A percentile compares a stretch with the other conserved stretches of the same genome.
Conservation (phyloP, 2,113 vertebrate species). For the Saccopteryx bilineata region DNA sequence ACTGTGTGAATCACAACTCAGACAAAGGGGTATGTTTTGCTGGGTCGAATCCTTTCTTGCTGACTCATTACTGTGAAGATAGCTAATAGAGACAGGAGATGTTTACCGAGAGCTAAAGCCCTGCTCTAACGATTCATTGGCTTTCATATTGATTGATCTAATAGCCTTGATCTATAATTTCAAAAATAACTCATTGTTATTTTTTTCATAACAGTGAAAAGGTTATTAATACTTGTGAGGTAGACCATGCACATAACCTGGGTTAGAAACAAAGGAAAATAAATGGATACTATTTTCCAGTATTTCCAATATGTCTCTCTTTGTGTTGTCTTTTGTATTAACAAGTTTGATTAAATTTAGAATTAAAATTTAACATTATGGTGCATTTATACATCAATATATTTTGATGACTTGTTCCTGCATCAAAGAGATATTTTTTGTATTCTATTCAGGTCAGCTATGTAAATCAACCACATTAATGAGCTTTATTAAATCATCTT, state of each 20-base stretch:
- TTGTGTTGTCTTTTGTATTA: conserved; percentile 59
- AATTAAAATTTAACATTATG: conserved; percentile 69
- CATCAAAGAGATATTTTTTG: conserved; percentile 56
- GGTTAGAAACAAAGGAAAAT: conserved; percentile 59
- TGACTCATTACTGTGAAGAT: conserved; percentile 69
- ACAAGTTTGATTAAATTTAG: conserved; percentile 67
- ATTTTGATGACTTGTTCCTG: conserved; percentile 63
- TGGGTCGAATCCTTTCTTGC: conserved; percentile 70
- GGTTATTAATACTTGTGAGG: conserved; percentile 12
- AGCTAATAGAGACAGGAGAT: conserved; percentile 7
- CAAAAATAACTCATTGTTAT: conserved; percentile 67
- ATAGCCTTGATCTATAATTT: conserved; percentile 74
- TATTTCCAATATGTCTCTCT: conserved; percentile 39
- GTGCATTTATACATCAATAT: conserved; percentile 45
- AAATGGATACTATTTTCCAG: conserved; percentile 28
- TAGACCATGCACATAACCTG: background rate
- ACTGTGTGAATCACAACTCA: background rate
- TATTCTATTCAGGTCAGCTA: conserved; percentile 80
- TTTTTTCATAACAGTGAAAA: conserved; percentile 56
- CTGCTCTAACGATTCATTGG: conserved; percentile 42
- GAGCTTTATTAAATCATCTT: conserved; percentile 87
- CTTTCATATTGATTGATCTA: conserved; percentile 70
- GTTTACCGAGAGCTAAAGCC: conserved; percentile 41
- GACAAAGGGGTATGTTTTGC: background rate
- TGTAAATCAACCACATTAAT: conserved; percentile 78